phyloP scores from a whole-genome alignment of 2,113 vertebrate genomes.

The Myocastor coypus region DNA sequence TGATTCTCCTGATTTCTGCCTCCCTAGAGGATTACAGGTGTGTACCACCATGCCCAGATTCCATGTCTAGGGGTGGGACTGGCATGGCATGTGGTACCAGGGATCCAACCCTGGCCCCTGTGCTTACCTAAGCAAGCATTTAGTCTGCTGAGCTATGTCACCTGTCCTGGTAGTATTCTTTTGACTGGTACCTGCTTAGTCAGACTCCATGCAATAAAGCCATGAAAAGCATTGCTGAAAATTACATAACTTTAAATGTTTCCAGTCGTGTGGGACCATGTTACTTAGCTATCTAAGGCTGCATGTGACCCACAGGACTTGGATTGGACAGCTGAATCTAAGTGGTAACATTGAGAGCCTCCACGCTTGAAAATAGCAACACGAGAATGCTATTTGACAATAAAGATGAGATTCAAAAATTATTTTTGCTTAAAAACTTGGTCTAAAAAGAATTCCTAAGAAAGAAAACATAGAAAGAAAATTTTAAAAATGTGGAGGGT shows the following conservation, averaged over 20 bases:
- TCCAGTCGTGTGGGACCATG: background rate
- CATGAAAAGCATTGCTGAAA: background rate
- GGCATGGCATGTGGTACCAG: too few relatives aligned
- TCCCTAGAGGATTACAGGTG: too few relatives aligned
- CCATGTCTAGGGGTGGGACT: too few relatives aligned
- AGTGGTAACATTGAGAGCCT: background rate
- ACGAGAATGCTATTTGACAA: background rate
- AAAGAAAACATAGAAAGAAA: background rate
- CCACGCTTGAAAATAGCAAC: background rate
- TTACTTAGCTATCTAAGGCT: background rate
- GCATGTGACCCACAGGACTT: background rate
- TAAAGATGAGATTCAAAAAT: slow-evolving; percentile 44
- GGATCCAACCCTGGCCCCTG: too few relatives aligned
- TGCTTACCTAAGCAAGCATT: too few relatives aligned
- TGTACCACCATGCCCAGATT: too few relatives aligned
- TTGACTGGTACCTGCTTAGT: background rate
- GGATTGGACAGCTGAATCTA: background rate
- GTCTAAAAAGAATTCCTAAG: background rate
- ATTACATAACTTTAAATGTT: background rate
- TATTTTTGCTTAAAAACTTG: background rate
- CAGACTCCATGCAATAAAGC: background rate
- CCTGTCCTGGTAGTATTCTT: too few relatives aligned
- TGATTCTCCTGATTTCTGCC: too few relatives aligned
- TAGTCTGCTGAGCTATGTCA: too few relatives aligned
- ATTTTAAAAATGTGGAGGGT: background rate